Percentiles rank a stretch among this genome's conserved stretches.
Evolutionary conservation across 1,140 invertebrate species (phyloP).

Genomic region (Trichonephila clavipes): DNA sequence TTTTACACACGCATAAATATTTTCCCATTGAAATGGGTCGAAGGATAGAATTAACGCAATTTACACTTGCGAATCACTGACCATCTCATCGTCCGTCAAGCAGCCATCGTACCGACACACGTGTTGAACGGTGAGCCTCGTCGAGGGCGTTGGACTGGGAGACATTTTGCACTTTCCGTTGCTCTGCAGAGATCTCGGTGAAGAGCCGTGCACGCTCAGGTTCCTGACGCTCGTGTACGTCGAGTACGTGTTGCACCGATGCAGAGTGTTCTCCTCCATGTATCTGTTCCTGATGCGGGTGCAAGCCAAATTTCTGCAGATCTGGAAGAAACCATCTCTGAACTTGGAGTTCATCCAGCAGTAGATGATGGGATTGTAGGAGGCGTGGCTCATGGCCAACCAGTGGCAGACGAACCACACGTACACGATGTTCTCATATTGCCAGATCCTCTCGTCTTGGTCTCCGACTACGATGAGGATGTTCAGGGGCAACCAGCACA

Average conservation of each 20-base stretch:
- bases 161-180: slow-evolving; percentile 47
- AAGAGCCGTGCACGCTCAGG: slow-evolving; percentile 57
- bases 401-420: slow-evolving; percentile 90
- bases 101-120: slow-evolving; percentile 62
- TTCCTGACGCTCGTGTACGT: slow-evolving; percentile 75
- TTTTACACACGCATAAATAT: no score
- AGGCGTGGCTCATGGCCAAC: slow-evolving; percentile 94
- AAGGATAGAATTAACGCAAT: no score
- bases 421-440: slow-evolving; percentile 83
- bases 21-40: no score
- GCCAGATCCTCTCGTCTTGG: slow-evolving; percentile 77
- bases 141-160: slow-evolving; percentile 45
- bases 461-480: slow-evolving; percentile 79
- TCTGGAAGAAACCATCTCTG: slow-evolving; percentile 82
- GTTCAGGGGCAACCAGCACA: slow-evolving; percentile 83
- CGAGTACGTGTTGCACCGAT: slow-evolving; percentile 67
- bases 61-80: slow-evolving; percentile 65
- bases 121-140: slow-evolving; percentile 53
- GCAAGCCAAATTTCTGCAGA: slow-evolving; percentile 50
- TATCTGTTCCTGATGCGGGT: slow-evolving; percentile 25
- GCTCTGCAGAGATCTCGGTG: slow-evolving; percentile 10
- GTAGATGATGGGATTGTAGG: slow-evolving; percentile 96
- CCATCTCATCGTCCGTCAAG: slow-evolving; percentile 51
- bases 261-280: slow-evolving; percentile 29
- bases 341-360: slow-evolving; percentile 94